phyloP scores from a whole-genome alignment of 2,888 invertebrate genomes.

The Ochropacha duplaris region DNA sequence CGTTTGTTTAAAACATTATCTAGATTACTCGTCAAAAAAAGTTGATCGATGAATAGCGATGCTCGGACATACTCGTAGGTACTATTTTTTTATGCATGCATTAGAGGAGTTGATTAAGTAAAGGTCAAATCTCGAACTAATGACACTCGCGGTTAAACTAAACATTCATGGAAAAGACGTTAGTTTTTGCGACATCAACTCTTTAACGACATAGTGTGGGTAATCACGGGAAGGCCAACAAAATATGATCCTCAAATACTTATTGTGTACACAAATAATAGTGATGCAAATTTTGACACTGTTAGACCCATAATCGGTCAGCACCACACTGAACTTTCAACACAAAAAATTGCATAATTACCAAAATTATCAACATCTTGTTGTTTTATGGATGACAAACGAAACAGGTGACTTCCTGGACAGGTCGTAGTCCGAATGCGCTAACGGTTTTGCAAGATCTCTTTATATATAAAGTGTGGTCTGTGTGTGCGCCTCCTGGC shows the following conservation, averaged over 20 bases:
- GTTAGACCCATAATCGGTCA: slow-evolving; percentile 6
- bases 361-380: slow-evolving; percentile 66
- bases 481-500: slow-evolving; percentile 50
- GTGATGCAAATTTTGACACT: slow-evolving; percentile 26
- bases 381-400: slow-evolving; percentile 49
- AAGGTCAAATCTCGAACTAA: slow-evolving; percentile 38
- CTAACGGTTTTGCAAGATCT: slow-evolving; percentile 76
- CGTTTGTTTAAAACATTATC: too few relatives aligned
- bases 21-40: too few relatives aligned
- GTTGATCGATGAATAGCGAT: too few relatives aligned
- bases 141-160: slow-evolving; percentile 35
- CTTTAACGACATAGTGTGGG: slow-evolving; percentile 34
- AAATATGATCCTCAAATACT: slow-evolving; percentile 34
- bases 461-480: slow-evolving; percentile 73
- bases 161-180: slow-evolving; percentile 33
- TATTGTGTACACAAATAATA: slow-evolving; percentile 9
- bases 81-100: too few relatives aligned
- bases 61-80: too few relatives aligned
- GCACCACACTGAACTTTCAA: slow-evolving; percentile 16
- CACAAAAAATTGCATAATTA: slow-evolving; percentile 43
- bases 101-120: slow-evolving; percentile 17
- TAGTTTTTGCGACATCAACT: slow-evolving; percentile 44
- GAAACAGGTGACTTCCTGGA: slow-evolving; percentile 75
- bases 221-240: slow-evolving; percentile 42
- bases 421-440: slow-evolving; percentile 74